phyloP scores from a whole-genome alignment of 1,140 invertebrate genomes.

The Drosophila melanica region DNA sequence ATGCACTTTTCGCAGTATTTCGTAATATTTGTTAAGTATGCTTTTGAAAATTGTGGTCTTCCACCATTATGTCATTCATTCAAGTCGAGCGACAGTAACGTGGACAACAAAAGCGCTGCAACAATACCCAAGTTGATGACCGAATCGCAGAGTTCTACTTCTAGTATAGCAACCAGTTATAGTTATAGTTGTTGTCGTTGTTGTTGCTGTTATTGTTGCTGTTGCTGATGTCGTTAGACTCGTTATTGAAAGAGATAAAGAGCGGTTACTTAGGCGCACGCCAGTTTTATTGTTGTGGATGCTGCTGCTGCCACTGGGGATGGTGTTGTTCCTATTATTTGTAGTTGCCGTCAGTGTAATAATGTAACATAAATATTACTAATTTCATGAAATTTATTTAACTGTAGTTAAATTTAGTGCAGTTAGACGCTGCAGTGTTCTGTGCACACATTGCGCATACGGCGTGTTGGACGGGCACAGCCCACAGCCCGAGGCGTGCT shows the following conservation, averaged over 20 bases:
- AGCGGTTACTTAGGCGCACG: constrained; percentile 79
- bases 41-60: constrained; percentile 82
- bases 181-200: constrained; percentile 30
- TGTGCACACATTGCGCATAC: constrained; percentile 65
- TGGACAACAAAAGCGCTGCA: constrained; percentile 24
- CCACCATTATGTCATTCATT: constrained; percentile 81
- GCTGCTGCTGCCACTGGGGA: constrained; percentile 33
- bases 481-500: constrained; percentile 67
- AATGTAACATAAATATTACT: constrained; percentile 81
- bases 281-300: constrained; percentile 52
- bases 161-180: constrained; percentile 35
- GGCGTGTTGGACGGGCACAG: constrained; percentile 47
- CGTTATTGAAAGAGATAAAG: constrained; percentile 80
- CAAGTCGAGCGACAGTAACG: constrained; percentile 47
- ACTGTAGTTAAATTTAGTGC: constrained; percentile 76
- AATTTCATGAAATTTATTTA: constrained; percentile 80
- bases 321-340: constrained; percentile 47
- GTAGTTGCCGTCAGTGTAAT: constrained; percentile 63
- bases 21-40: constrained; percentile 81
- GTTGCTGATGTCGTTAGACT: constrained; percentile 67
- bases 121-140: constrained; percentile 43
- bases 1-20: constrained; percentile 80
- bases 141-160: constrained; percentile 59
- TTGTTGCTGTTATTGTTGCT: constrained; percentile 29
- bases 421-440: constrained; percentile 35